A percentile compares a stretch with the other conserved stretches of the same genome.
Evolutionary conservation across 2,797 vertebrate species (phyloP).

Genomic region (Enteromius mattozi): DNA sequence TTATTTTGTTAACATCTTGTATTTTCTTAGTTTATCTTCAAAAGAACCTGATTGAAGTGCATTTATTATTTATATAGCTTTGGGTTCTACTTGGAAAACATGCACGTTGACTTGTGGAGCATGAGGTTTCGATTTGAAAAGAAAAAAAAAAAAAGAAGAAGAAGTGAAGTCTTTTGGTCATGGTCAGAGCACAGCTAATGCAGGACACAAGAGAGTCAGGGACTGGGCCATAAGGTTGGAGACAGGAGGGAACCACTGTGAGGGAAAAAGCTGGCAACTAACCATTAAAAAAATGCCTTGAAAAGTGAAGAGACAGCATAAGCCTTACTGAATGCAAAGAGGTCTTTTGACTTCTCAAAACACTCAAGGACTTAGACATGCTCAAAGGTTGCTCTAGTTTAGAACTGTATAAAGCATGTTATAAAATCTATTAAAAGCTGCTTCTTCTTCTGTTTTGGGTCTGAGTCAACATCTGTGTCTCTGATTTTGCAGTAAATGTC

Average conservation of each 20-base stretch:
- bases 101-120: neutral
- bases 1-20: neutral
- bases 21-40: conserved; percentile 6
- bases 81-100: neutral
- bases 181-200: conserved; percentile 25
- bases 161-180: conserved; percentile 12
- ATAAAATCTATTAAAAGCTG: neutral
- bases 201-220: neutral
- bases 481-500: conserved; percentile 6
- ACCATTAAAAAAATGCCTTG: conserved; percentile 10
- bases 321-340: conserved; percentile 24
- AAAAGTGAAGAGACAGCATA: neutral
- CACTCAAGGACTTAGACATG: conserved; percentile 32
- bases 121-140: neutral
- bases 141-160: neutral
- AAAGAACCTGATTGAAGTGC: neutral
- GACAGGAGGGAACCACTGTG: neutral
- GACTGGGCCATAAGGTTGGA: conserved; percentile 1
- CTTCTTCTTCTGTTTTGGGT: neutral
- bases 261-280: conserved; percentile 2
- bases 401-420: neutral
- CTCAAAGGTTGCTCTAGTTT: conserved; percentile 5
- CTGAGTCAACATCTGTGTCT: neutral
- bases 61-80: neutral
- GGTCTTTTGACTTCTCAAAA: conserved; percentile 24